Evolutionary conservation across 2,113 vertebrate genomes (phyloP).

Genomic region (Plecturocebus donacophilus): DNA sequence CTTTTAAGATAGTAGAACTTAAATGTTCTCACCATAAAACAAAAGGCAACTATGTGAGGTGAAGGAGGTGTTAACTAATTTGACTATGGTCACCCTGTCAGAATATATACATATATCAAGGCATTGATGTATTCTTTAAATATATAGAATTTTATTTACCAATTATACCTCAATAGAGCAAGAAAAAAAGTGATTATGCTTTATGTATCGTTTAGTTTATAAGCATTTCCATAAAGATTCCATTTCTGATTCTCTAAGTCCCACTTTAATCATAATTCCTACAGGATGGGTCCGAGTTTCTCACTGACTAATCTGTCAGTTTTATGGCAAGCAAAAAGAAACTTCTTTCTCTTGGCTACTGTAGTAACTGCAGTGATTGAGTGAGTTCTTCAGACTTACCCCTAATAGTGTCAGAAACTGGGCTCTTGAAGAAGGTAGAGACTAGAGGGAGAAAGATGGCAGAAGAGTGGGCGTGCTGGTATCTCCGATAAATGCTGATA

Average conservation of each 20-base stretch:
- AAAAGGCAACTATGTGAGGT: background rate
- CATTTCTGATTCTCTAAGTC: background rate
- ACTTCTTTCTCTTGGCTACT: background rate
- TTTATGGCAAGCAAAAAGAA: background rate
- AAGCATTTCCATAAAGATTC: background rate
- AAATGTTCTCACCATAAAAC: background rate
- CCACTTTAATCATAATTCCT: background rate
- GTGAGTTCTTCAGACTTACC: conserved; percentile 12
- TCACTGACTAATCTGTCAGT: background rate
- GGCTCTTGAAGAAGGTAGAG: background rate
- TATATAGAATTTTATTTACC: background rate
- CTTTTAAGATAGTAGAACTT: background rate
- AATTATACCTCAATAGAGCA: background rate
- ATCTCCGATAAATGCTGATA: background rate
- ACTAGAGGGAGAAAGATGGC: background rate
- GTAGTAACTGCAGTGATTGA: background rate
- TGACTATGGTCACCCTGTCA: background rate
- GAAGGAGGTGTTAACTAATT: background rate
- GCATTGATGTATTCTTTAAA: background rate
- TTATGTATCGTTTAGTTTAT: background rate
- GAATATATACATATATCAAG: background rate
- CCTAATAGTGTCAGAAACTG: background rate
- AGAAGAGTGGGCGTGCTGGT: background rate
- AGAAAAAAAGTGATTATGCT: background rate
- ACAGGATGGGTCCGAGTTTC: background rate